Base-by-base conservation (phyloP, 2,888 invertebrate species). In the Nymphalis c-album region DNA sequence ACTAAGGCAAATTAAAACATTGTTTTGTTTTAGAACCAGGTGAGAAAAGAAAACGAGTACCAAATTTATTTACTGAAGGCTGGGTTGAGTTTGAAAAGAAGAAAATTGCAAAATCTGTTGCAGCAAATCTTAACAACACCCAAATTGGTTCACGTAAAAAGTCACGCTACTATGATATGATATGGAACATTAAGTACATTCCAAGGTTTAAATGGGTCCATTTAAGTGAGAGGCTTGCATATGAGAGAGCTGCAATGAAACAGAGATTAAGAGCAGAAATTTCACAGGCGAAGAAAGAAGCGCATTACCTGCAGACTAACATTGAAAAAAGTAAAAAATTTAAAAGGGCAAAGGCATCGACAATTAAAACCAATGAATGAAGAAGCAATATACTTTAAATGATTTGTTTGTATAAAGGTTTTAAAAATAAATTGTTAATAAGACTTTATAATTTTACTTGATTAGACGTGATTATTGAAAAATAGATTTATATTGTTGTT, bases 161-260 rank as follows among this genome's bases (percentile, higher is more conserved):
- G 76, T 97, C 97, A 20, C 95, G 96, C 76, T 97, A 97, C 83
- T 97, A 95, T 83, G 98, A 98, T 76, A 94, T 95, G 84, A 93
- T 98, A 51, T 99, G 99, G 99, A 98, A 97, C 81, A 96, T 99
- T 73, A 99, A 99, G 85, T 99, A 99, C 86, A 93, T 99, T 73
- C 96, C 97, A 4, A 94, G 97, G 74, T 99, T 99, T 83, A 98
- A 98, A 88, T 99, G 99, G 99, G 93, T 95, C 40, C 98, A 99
- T 87, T 93, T 99, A 53, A 97, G 97, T 83, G 99, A 99, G 89
- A 94, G 98, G 75, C 91, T 99, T 75, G 96, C 97, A 3, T 98
- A 98, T 85, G 99, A 99, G 85, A 95, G 95, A 83, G 97, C 97
- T 22, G 97, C 97, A 0, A 95, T 96, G 77, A 95, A 96, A 81